A percentile compares a stretch with the other conserved stretches of the same genome.
Evolutionary conservation across 2,113 vertebrate species (phyloP).

Genomic region (Spea multiplicata): DNA sequence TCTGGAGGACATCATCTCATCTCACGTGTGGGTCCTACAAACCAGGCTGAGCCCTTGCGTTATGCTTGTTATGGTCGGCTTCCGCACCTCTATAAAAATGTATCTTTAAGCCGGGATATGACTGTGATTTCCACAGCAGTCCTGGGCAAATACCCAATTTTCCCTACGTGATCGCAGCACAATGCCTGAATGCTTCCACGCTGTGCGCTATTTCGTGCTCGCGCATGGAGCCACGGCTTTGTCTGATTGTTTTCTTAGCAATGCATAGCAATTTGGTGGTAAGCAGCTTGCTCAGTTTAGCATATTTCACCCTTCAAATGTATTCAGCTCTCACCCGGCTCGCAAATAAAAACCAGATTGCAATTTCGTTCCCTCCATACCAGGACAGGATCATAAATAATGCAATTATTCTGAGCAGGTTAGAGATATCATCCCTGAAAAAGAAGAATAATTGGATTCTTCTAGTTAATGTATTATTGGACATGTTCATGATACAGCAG

Average conservation of each 20-base stretch:
- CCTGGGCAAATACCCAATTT: too few relatives aligned
- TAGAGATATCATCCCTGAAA: slow-evolving; percentile 10
- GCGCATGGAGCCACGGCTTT: background rate
- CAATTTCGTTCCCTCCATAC: slow-evolving; percentile 5
- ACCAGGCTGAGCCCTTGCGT: too few relatives aligned
- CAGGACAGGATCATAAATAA: slow-evolving; percentile 10
- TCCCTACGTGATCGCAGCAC: background rate
- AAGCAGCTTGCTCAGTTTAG: slow-evolving; percentile 8
- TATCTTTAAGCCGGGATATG: too few relatives aligned
- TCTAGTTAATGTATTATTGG: background rate
- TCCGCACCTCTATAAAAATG: too few relatives aligned
- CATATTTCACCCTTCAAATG: slow-evolving; percentile 18
- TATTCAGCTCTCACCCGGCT: slow-evolving; percentile 16
- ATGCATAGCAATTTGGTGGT: background rate
- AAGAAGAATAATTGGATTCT: slow-evolving; percentile 2
- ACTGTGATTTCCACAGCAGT: too few relatives aligned
- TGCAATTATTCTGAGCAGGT: slow-evolving; percentile 9
- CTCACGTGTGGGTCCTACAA: too few relatives aligned
- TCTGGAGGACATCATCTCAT: too few relatives aligned
- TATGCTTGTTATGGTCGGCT: too few relatives aligned
- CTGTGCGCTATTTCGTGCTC: background rate
- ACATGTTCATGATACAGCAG: background rate
- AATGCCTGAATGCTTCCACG: background rate
- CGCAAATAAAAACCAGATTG: slow-evolving; percentile 27
- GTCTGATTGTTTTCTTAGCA: background rate